Evolutionary conservation across 2,113 vertebrate genomes (phyloP).

Genomic region (Eublepharis macularius): DNA sequence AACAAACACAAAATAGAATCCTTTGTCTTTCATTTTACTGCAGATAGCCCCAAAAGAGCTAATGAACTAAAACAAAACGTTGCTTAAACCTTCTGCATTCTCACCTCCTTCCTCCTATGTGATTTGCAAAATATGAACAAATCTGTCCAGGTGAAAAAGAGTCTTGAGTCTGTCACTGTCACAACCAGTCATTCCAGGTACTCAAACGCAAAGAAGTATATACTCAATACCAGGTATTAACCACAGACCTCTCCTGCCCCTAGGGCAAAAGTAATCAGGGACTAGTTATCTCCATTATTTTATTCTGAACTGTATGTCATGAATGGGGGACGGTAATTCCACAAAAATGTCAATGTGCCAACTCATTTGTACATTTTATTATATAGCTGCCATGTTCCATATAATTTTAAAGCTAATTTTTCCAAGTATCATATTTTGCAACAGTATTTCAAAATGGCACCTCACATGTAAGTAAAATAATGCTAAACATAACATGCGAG

Average conservation of each 20-base stretch:
- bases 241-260: background rate
- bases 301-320: background rate
- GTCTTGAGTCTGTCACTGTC: background rate
- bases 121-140: background rate
- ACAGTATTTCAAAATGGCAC: no score
- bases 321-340: no score
- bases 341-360: no score
- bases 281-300: background rate
- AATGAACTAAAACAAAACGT: background rate
- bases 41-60: background rate
- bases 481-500: no score
- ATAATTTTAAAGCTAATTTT: no score
- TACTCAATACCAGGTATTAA: background rate
- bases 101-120: background rate
- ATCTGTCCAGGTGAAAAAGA: background rate
- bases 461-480: no score
- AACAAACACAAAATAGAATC: no score
- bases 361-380: no score
- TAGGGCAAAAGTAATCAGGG: background rate
- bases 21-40: no score
- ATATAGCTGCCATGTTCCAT: no score
- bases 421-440: no score
- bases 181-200: background rate
- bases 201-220: background rate
- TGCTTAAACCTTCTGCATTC: background rate